phyloP scores from a whole-genome alignment of 2,113 vertebrate species.

The Chionodraco myersi region DNA sequence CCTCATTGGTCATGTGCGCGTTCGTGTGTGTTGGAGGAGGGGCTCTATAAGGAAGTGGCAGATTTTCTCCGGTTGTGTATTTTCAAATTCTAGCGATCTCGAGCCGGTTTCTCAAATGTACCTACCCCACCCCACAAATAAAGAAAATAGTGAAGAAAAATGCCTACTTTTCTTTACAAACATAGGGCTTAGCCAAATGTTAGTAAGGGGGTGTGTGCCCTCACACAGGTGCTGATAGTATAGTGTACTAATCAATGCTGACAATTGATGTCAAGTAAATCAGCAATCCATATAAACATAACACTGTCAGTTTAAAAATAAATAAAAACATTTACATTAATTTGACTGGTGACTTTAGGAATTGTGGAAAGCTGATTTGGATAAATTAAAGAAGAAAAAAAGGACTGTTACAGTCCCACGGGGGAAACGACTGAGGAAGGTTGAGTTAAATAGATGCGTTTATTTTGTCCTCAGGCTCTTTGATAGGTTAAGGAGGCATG shows the following conservation, averaged over 20 bases:
- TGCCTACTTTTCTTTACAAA: too few relatives aligned
- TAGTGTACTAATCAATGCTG: neutral
- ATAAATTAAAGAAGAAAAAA: neutral
- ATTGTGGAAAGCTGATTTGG: neutral
- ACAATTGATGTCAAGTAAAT: neutral
- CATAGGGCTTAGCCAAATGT: too few relatives aligned
- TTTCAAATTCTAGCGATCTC: too few relatives aligned
- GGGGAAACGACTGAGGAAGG: neutral
- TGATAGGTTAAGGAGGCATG: slow-evolving; percentile 5
- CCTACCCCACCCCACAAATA: too few relatives aligned
- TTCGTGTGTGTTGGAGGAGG: too few relatives aligned
- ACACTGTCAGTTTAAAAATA: neutral
- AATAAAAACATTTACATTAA: neutral
- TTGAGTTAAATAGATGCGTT: neutral
- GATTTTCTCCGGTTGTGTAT: too few relatives aligned
- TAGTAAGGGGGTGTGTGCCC: too few relatives aligned
- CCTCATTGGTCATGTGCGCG: too few relatives aligned
- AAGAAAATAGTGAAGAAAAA: too few relatives aligned
- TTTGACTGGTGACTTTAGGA: neutral
- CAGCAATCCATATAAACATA: neutral
- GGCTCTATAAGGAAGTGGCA: too few relatives aligned
- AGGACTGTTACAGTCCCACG: neutral
- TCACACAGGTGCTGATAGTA: too few relatives aligned
- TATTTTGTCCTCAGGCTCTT: neutral
- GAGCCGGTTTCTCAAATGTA: too few relatives aligned